Percentiles rank a stretch among this genome's conserved stretches.
phyloP scores from a whole-genome alignment of 2,797 vertebrate genomes.

The Telmatherina bonti region DNA sequence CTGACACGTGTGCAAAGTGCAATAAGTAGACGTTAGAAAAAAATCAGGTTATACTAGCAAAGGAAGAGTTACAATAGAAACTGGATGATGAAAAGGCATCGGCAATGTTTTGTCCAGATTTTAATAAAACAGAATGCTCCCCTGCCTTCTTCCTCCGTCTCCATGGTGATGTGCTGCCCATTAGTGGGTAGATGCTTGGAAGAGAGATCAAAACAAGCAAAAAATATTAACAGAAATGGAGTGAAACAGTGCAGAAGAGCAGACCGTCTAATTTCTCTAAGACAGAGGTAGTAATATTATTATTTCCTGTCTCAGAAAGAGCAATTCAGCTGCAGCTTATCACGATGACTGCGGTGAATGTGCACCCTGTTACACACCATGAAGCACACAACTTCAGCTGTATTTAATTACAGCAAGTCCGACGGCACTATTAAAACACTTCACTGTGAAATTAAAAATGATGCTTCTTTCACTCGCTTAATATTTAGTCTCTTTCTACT shows the following conservation, averaged over 20 bases:
- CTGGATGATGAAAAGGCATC: not conserved
- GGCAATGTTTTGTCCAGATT: slow-evolving; percentile 23
- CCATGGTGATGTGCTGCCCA: slow-evolving; percentile 56
- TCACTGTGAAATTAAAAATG: slow-evolving; percentile 12
- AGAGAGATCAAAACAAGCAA: slow-evolving; percentile 10
- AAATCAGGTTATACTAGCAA: not conserved
- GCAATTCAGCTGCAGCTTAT: not conserved
- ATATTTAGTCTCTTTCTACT: not conserved
- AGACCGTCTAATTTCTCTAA: slow-evolving; percentile 31
- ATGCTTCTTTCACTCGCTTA: not conserved
- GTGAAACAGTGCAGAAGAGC: slow-evolving; percentile 25
- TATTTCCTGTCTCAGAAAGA: slow-evolving; percentile 7
- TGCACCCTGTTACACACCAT: not conserved
- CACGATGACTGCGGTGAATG: slow-evolving; percentile 3
- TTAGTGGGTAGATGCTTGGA: slow-evolving; percentile 4
- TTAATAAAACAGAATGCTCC: slow-evolving; percentile 30
- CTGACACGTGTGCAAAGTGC: slow-evolving; percentile 8
- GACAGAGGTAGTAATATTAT: slow-evolving; percentile 18
- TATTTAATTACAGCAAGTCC: slow-evolving; percentile 31
- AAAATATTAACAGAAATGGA: slow-evolving; percentile 31
- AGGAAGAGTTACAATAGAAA: slow-evolving; percentile 2
- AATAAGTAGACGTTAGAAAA: slow-evolving; percentile 10
- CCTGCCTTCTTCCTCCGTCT: slow-evolving; percentile 38
- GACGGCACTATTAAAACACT: slow-evolving; percentile 15
- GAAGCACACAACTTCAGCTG: not conserved